Evolutionary conservation across 2,113 vertebrate species (phyloP).

Genomic region (Zootoca vivipara): DNA sequence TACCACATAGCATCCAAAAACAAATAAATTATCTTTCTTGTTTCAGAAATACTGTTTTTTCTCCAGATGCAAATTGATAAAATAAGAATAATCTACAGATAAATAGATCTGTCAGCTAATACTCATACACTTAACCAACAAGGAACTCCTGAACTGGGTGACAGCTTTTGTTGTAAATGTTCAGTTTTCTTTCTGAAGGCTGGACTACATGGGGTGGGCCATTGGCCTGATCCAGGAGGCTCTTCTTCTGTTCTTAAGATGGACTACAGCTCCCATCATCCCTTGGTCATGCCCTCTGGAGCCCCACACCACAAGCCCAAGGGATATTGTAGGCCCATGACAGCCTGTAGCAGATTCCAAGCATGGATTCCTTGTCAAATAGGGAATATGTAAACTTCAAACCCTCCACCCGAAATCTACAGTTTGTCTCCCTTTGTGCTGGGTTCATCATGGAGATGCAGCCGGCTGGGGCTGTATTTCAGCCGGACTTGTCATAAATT

Average conservation of each 20-base stretch:
- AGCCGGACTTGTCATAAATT: conserved; percentile 76
- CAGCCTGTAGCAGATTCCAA: background rate
- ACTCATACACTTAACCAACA: background rate
- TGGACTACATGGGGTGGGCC: too few relatives aligned
- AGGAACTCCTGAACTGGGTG: background rate
- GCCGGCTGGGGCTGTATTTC: conserved; percentile 63
- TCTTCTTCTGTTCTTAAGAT: too few relatives aligned
- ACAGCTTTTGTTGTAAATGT: background rate
- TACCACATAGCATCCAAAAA: too few relatives aligned
- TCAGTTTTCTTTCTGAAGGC: background rate
- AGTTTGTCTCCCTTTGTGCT: conserved; percentile 70
- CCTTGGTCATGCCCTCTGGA: too few relatives aligned
- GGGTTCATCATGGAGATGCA: conserved; percentile 55
- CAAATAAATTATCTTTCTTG: too few relatives aligned
- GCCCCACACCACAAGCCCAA: too few relatives aligned
- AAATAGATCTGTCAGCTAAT: background rate
- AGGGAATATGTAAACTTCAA: background rate
- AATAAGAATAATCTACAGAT: background rate
- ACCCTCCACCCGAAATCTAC: conserved; percentile 66
- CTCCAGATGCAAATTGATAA: background rate
- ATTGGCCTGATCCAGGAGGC: too few relatives aligned
- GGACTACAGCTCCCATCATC: too few relatives aligned
- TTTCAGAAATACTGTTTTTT: background rate
- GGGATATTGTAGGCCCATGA: background rate
- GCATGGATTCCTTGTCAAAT: background rate